Evolutionary conservation across 2,797 vertebrate genomes (phyloP).

Genomic region (Channa striata): DNA sequence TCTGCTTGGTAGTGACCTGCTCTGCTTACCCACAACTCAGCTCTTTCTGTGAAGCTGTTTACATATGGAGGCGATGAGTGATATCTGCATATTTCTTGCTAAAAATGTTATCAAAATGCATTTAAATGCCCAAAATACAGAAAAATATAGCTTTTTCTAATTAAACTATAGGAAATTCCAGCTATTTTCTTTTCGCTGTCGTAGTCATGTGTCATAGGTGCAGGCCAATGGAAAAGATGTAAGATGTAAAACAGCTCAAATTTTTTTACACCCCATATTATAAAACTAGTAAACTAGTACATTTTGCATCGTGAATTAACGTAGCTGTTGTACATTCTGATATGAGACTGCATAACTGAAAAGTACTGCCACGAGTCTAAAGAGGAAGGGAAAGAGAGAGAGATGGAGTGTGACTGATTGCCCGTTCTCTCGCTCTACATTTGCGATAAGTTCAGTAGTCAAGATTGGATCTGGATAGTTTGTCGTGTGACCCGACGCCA

Average conservation of each 20-base stretch:
- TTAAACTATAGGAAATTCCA: too few relatives aligned
- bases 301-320: too few relatives aligned
- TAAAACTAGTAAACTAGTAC: too few relatives aligned
- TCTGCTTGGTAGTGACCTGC: conserved; percentile 60
- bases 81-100: not conserved
- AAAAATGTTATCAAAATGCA: too few relatives aligned
- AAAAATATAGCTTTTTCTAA: too few relatives aligned
- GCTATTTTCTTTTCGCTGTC: too few relatives aligned
- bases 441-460: conserved; percentile 78
- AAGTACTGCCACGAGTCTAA: conserved; percentile 48
- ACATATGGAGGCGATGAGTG: conserved; percentile 30
- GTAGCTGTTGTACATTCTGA: too few relatives aligned
- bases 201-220: too few relatives aligned
- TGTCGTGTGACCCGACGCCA: conserved; percentile 75
- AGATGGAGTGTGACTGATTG: conserved; percentile 65
- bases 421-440: conserved; percentile 46
- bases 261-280: too few relatives aligned
- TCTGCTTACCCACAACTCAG: conserved; percentile 36
- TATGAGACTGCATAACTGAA: conserved; percentile 19
- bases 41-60: conserved; percentile 54
- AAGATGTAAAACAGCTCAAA: too few relatives aligned
- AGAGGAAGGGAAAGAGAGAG: conserved; percentile 40
- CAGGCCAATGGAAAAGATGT: too few relatives aligned
- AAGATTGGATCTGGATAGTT: conserved; percentile 74
- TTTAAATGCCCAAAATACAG: too few relatives aligned